phyloP scores from a whole-genome alignment of 2,797 vertebrate species.

The Sciaenops ocellatus region DNA sequence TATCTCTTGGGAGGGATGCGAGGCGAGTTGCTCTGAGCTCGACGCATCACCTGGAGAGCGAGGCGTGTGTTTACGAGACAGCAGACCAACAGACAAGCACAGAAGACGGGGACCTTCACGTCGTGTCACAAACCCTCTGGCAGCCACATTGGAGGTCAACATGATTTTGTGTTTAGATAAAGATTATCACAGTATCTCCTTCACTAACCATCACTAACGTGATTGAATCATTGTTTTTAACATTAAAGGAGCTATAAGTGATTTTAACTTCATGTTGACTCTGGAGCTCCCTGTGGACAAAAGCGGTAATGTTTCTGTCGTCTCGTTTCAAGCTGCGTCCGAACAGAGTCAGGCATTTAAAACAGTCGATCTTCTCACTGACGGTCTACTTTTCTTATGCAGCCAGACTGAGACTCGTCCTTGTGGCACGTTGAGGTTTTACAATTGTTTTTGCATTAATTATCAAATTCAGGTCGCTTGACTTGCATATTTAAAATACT shows the following conservation, averaged over 20 bases:
- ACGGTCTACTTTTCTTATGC: too few species aligned
- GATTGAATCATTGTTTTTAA: background rate
- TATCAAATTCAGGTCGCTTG: background rate
- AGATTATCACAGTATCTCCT: too few species aligned
- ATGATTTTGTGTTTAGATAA: background rate
- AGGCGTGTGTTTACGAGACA: constrained; percentile 24
- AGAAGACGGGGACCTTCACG: background rate
- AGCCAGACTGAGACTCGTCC: too few species aligned
- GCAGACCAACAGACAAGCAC: background rate
- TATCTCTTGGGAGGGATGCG: constrained; percentile 85
- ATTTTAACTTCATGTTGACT: too few species aligned
- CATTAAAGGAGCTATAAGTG: too few species aligned
- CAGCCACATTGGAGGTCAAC: background rate
- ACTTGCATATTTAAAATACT: too few species aligned
- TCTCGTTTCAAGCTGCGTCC: too few species aligned
- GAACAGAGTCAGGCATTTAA: too few species aligned
- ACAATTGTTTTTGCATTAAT: background rate
- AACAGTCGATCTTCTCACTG: too few species aligned
- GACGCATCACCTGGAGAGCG: constrained; percentile 82
- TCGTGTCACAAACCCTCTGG: background rate
- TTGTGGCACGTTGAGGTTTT: background rate
- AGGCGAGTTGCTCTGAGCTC: constrained; percentile 87
- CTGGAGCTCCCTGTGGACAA: too few species aligned
- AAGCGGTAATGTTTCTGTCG: too few species aligned
- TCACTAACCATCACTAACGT: background rate